Percentiles rank a stretch among this genome's conserved stretches.
Evolutionary conservation across 2,797 vertebrate genomes (phyloP).

Genomic region (Sebastes trivittatus): DNA sequence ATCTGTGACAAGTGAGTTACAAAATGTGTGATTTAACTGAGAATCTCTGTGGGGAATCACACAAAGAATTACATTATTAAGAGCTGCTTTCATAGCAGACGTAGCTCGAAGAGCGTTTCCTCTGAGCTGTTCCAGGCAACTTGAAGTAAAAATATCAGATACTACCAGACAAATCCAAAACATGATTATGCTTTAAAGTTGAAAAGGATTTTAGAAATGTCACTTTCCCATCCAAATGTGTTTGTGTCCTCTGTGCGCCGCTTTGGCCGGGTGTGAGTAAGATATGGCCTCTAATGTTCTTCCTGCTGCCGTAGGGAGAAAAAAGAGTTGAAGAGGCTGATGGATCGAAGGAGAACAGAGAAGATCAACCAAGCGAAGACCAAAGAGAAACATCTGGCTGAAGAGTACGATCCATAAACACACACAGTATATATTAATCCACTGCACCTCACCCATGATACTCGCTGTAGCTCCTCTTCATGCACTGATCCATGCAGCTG

Average conservation of each 20-base stretch:
- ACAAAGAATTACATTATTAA: not conserved
- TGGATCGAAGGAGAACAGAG: slow-evolving; percentile 98
- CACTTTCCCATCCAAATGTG: too few species aligned
- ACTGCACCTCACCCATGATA: not conserved
- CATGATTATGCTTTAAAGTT: not conserved
- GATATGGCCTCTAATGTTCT: not conserved
- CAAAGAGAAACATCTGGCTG: slow-evolving; percentile 97
- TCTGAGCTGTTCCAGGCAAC: not conserved
- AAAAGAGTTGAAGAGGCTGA: slow-evolving; percentile 97
- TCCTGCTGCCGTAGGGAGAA: slow-evolving; percentile 86
- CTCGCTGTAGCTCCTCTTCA: not conserved
- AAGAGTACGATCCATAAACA: slow-evolving; percentile 86
- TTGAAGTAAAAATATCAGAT: not conserved
- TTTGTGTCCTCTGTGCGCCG: too few species aligned
- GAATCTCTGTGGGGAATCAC: not conserved
- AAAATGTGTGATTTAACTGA: not conserved
- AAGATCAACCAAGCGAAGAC: slow-evolving; percentile 97
- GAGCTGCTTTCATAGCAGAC: not conserved
- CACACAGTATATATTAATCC: not conserved
- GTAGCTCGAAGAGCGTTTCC: not conserved
- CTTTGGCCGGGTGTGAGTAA: not conserved
- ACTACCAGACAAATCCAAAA: not conserved
- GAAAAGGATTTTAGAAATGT: too few species aligned
- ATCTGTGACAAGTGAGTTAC: slow-evolving; percentile 92
- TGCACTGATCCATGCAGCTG: not conserved